Base-by-base conservation (phyloP, 2,888 invertebrate genomes). In the Congeria kusceri region DNA sequence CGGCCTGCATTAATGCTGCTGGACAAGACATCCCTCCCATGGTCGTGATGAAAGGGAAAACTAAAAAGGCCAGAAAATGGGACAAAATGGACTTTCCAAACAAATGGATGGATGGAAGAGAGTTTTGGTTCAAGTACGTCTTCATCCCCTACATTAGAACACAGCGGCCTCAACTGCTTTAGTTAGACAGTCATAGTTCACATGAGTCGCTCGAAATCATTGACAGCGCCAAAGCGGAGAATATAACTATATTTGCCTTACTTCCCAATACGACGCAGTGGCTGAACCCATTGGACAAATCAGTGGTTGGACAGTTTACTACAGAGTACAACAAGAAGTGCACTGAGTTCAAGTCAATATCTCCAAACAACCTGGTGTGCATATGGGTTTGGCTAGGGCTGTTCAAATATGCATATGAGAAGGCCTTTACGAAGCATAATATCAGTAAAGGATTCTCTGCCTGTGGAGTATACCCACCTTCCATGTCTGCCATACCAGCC, bases 101-200 rank as follows among this genome's bases (percentile, higher is more conserved):
- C 5, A n/a, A 81, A 73, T 11, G 80, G 73, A 0, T 84, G 75
- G 74, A 82, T 84, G 74, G 72, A 76, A 9, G 76, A 81, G 44
- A 44, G 59, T 1, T 56, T 76, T 25, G 76, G 76, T n/a, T 74
- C 57, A 18, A 29, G n/a, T 56, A 68, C 23, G 46, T 62, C 5
- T 81, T 71, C 29, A 56, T 81, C 7, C 20, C 58, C 23, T 32
- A 70, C 56, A 78, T 77, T 63, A 71, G 84, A 15, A 53, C 68
- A 15, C 75, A 67, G 13, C 61, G 77, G 25, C 77, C 80, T 13
- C 80, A 83, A 65, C 49, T 80, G 4, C 56, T 84, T 1, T 25
- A 79, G 18, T 56, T 80, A 39, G 84, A 81, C 59, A 63, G 68
- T 27, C 84, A 84, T 47, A 62, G 63, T 53, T 70, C 69, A 0